Evolutionary conservation across 2,888 invertebrate genomes (phyloP).

Genomic region (Tipula helvola): DNA sequence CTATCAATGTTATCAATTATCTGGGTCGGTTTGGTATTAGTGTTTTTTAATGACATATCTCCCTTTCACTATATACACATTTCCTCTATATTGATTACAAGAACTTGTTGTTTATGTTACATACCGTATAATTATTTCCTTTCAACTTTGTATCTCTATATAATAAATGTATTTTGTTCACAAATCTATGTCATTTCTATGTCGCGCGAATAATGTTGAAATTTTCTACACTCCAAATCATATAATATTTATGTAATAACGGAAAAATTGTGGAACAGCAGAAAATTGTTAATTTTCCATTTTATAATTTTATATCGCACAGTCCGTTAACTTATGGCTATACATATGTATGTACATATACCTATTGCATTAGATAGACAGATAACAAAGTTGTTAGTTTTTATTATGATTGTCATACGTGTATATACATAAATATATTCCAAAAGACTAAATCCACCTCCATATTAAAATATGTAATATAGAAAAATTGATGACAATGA

Average conservation of each 20-base stretch:
- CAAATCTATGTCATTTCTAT: not conserved
- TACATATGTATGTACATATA: not conserved
- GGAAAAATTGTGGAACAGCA: not conserved
- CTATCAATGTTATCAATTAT: not conserved
- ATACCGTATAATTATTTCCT: not conserved
- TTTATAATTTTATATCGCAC: not conserved
- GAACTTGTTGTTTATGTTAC: not conserved
- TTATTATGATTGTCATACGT: not conserved
- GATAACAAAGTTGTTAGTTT: not conserved
- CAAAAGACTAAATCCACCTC: not conserved
- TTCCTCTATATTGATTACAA: not conserved
- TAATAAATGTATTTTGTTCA: not conserved
- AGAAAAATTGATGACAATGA: not conserved
- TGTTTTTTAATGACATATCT: not conserved
- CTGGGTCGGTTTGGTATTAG: not conserved
- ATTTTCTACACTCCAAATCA: not conserved
- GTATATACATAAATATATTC: not conserved
- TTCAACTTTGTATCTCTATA: not conserved
- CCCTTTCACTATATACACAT: not conserved
- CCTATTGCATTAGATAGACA: not conserved
- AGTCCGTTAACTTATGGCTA: not conserved
- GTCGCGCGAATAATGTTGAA: not conserved
- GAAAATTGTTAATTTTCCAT: conserved; percentile 4
- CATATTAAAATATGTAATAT: not conserved
- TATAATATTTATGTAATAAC: not conserved